Percentiles rank a stretch among this genome's conserved stretches.
Evolutionary conservation across 2,113 vertebrate genomes (phyloP).

Genomic region (Gymnorhina tibicen): DNA sequence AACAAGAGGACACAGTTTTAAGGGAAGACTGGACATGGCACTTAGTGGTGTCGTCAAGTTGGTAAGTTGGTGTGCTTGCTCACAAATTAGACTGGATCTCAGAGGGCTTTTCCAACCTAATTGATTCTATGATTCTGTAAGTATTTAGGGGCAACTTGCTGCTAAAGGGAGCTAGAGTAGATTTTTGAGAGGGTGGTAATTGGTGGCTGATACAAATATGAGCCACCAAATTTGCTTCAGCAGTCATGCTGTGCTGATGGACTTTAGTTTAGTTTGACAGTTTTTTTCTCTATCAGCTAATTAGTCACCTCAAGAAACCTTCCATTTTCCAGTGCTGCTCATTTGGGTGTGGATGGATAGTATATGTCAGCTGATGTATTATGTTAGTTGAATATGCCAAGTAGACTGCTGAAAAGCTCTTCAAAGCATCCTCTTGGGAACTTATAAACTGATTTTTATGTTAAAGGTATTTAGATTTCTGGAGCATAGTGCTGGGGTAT

Average conservation of each 20-base stretch:
- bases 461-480: neutral
- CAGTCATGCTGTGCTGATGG: rapidly evolving
- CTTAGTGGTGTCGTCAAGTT: neutral
- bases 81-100: neutral
- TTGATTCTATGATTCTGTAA: neutral
- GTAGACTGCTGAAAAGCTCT: neutral
- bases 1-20: neutral
- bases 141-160: neutral
- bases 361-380: neutral
- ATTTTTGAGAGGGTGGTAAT: neutral
- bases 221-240: neutral
- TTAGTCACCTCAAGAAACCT: neutral
- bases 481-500: neutral
- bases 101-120: neutral
- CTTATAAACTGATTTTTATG: neutral
- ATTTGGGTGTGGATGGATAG: neutral
- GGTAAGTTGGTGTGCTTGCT: neutral
- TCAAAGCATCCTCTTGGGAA: neutral
- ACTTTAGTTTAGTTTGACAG: neutral
- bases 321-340: neutral
- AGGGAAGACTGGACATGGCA: neutral
- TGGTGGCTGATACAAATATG: neutral
- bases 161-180: neutral
- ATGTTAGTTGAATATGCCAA: neutral
- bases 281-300: neutral